These are phyloP conservation scores for Terrapene triunguis DNA, from an alignment of 2,113 vertebrate species.

Conservation along the genomic window DNA sequence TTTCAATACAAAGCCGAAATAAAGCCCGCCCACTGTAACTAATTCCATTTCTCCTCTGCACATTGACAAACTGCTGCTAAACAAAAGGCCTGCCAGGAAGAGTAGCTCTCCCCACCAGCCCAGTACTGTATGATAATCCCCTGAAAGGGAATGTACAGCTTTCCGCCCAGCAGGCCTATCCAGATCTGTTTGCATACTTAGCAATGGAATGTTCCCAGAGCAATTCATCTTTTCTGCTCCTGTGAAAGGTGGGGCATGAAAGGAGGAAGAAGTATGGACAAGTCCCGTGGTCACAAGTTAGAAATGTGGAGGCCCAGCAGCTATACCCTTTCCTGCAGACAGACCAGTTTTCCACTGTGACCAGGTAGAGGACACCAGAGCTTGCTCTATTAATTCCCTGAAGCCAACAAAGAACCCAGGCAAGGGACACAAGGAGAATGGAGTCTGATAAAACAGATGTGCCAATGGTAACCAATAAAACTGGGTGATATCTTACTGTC, in stretches of 20 bases:
- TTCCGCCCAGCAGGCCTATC: no score
- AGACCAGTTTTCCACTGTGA: background rate
- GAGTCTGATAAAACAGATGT: background rate
- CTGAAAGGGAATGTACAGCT: background rate
- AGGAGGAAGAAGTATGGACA: background rate
- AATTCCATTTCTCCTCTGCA: background rate
- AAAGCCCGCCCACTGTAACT: background rate
- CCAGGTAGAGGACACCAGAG: background rate
- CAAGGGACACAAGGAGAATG: background rate
- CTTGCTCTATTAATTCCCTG: background rate
- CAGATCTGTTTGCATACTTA: background rate
- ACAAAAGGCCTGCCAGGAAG: background rate
- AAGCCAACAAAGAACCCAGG: background rate
- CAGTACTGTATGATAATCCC: background rate
- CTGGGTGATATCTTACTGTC: background rate
- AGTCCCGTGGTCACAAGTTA: background rate
- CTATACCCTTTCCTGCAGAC: background rate
- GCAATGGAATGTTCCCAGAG: background rate
- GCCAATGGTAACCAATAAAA: background rate
- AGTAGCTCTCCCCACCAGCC: background rate
- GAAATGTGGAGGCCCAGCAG: background rate
- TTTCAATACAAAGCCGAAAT: background rate
- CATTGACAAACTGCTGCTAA: background rate
- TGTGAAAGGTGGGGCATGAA: background rate
- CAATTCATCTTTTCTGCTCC: background rate